phyloP scores from a whole-genome alignment of 2,113 vertebrate genomes.

The Ptyas mucosa region DNA sequence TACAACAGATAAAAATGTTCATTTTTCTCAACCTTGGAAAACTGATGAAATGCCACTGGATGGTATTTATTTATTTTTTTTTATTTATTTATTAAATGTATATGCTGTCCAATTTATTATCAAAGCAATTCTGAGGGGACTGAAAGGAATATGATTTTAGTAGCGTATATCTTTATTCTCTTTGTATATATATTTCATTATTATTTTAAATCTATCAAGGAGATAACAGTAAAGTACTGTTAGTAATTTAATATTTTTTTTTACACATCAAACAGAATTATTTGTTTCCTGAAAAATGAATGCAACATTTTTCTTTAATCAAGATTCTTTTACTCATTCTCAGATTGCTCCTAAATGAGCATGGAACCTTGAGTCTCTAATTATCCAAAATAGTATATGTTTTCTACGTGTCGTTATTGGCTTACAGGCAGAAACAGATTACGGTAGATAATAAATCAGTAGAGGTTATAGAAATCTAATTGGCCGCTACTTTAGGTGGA shows the following conservation, averaged over 20 bases:
- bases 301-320: not conserved
- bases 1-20: not conserved
- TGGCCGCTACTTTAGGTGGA: slow-evolving; percentile 15
- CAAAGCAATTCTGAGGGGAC: too few species aligned
- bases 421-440: slow-evolving; percentile 51
- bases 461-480: slow-evolving; percentile 52
- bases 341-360: slow-evolving; percentile 18
- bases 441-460: slow-evolving; percentile 47
- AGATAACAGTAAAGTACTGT: not conserved
- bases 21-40: not conserved
- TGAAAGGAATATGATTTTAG: too few species aligned
- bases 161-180: too few species aligned
- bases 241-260: not conserved
- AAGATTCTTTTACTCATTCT: slow-evolving; percentile 27
- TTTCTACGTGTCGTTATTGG: slow-evolving; percentile 45
- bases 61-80: too few species aligned
- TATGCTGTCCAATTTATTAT: too few species aligned
- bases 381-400: slow-evolving; percentile 47
- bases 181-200: not conserved
- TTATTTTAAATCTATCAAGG: not conserved
- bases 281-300: not conserved
- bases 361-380: slow-evolving; percentile 32
- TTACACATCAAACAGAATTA: not conserved
- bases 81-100: too few species aligned
- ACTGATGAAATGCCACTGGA: not conserved